phyloP scores from a whole-genome alignment of 2,113 vertebrate species.

The Pygoscelis antarcticus region DNA sequence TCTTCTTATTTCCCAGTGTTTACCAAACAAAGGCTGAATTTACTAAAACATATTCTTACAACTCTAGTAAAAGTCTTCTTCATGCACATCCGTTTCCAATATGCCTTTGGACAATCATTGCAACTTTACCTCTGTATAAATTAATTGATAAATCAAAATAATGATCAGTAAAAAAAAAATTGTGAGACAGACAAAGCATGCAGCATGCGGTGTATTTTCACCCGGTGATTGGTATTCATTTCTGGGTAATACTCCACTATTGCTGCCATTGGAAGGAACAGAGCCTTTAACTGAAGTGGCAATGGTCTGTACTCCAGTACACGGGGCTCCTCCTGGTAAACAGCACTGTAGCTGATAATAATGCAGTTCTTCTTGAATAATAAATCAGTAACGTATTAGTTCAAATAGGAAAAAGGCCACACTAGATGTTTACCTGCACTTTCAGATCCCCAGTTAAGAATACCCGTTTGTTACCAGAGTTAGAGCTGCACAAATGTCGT shows the following conservation, averaged over 20 bases:
- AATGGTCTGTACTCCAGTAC: not conserved
- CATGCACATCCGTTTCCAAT: not conserved
- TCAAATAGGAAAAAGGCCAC: not conserved
- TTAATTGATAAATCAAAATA: not conserved
- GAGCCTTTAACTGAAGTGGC: not conserved
- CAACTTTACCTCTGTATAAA: not conserved
- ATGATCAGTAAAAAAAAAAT: not conserved
- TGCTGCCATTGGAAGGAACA: not conserved
- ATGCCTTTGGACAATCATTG: not conserved
- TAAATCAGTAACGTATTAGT: not conserved
- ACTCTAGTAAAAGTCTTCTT: not conserved
- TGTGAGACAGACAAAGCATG: not conserved
- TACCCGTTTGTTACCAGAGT: not conserved
- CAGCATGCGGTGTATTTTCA: not conserved
- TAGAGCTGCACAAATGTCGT: not conserved
- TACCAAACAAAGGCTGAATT: not conserved
- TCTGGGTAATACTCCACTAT: not conserved
- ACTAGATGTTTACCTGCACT: not conserved
- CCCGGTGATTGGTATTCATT: fast-evolving
- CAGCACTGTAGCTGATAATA: not conserved
- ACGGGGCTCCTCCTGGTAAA: not conserved
- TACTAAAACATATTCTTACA: not conserved
- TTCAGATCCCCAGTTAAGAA: not conserved
- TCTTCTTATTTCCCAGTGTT: not conserved
- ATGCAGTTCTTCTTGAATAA: not conserved